These are phyloP conservation scores for Bathynomus jamesi DNA, from an alignment of 1,140 invertebrate genomes.

Conservation along the genomic window DNA sequence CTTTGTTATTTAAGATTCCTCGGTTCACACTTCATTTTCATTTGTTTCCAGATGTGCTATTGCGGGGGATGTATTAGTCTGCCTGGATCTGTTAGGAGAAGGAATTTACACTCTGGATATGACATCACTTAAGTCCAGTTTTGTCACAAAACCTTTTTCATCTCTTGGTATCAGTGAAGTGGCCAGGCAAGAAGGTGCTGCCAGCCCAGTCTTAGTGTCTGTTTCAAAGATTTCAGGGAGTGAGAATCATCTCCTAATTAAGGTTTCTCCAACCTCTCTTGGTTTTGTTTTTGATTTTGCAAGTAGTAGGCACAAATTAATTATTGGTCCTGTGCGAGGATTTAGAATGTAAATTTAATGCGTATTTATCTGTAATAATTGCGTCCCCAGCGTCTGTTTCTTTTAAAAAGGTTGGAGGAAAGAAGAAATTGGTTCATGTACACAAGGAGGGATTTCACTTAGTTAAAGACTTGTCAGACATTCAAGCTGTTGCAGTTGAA, in stretches of 20 bases:
- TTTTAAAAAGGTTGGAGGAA: constrained; percentile 14
- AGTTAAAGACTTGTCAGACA: constrained; percentile 16
- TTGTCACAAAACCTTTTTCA: constrained; percentile 16
- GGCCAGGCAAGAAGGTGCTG: background rate
- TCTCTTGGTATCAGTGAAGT: constrained; percentile 11
- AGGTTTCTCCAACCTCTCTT: background rate
- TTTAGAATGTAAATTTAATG: too few relatives aligned
- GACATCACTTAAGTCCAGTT: constrained; percentile 10
- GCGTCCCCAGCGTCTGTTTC: too few relatives aligned
- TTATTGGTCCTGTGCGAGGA: too few relatives aligned
- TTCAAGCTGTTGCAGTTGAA: constrained; percentile 15
- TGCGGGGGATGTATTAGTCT: constrained; percentile 16
- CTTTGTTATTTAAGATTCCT: too few relatives aligned
- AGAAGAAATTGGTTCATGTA: constrained; percentile 17
- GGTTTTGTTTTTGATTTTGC: background rate
- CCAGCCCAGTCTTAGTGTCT: constrained; percentile 4
- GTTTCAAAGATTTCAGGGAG: constrained; percentile 15
- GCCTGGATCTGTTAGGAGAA: constrained; percentile 21
- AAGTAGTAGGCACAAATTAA: too few relatives aligned
- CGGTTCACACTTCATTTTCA: too few relatives aligned
- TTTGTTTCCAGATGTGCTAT: constrained; percentile 8
- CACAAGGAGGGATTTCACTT: constrained; percentile 22
- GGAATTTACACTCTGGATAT: constrained; percentile 15
- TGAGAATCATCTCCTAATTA: constrained; percentile 16
- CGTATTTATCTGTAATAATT: too few relatives aligned